Evolutionary conservation across 2,888 invertebrate genomes (phyloP).

Genomic region (Heliconius aoede): DNA sequence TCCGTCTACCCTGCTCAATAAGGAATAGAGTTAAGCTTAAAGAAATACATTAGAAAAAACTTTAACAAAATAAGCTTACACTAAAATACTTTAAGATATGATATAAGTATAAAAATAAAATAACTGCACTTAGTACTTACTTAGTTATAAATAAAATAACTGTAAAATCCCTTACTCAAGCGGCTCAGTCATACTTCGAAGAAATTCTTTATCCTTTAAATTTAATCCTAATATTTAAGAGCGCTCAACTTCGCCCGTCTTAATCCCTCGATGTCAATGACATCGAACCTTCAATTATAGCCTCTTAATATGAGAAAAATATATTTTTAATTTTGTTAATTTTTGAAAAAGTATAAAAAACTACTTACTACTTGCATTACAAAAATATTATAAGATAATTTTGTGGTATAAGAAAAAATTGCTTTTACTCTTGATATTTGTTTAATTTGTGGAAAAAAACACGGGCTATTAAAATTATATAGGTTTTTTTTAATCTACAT

Average conservation of each 20-base stretch:
- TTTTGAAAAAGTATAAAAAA: not conserved
- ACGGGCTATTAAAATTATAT: no score
- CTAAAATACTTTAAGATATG: not conserved
- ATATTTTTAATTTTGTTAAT: not conserved
- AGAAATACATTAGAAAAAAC: not conserved
- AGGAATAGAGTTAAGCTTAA: no score
- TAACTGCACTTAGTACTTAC: not conserved
- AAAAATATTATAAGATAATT: not conserved
- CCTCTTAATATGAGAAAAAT: not conserved
- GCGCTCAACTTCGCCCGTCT: slow-evolving; percentile 28
- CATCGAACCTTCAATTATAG: slow-evolving; percentile 32
- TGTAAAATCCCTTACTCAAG: slow-evolving; percentile 32
- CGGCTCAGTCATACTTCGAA: slow-evolving; percentile 30
- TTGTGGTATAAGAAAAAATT: not conserved
- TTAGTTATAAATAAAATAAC: slow-evolving; percentile 21
- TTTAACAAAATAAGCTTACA: not conserved
- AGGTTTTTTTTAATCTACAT: no score
- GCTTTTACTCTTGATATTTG: not conserved
- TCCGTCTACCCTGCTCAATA: no score
- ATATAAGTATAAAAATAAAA: not conserved
- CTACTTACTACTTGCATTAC: not conserved
- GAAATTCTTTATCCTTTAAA: slow-evolving; percentile 31
- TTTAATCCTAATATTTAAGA: slow-evolving; percentile 37
- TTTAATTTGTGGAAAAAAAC: no score
- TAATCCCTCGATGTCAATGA: slow-evolving; percentile 33